These are phyloP conservation scores for Hyles vespertilio DNA, from an alignment of 1,140 invertebrate genomes.

Conservation along the genomic window DNA sequence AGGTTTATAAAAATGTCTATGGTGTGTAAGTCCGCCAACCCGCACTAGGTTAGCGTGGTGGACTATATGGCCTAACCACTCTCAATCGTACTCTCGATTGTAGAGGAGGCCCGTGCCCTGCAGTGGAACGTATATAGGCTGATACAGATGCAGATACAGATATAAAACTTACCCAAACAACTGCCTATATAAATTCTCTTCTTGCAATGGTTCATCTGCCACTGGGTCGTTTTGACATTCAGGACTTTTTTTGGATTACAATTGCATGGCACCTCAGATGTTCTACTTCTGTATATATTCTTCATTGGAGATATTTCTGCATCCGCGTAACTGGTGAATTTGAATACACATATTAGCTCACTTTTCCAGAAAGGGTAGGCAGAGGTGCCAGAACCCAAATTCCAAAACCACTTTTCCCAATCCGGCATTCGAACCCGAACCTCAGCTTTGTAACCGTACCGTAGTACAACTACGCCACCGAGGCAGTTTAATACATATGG, in stretches of 20 bases:
- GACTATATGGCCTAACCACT: too few species aligned
- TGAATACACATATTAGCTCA: neutral
- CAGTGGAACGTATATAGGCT: too few species aligned
- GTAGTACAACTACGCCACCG: too few species aligned
- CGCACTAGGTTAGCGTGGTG: too few species aligned
- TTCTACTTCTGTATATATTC: slow-evolving; percentile 56
- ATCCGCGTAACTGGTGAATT: slow-evolving; percentile 51
- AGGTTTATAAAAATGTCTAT: too few species aligned
- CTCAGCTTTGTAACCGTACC: neutral
- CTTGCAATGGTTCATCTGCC: slow-evolving; percentile 48
- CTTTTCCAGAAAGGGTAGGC: too few species aligned
- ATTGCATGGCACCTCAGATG: slow-evolving; percentile 51
- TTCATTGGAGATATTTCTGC: slow-evolving; percentile 42
- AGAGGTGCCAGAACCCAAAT: too few species aligned
- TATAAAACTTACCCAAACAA: slow-evolving; percentile 70
- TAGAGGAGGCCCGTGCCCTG: too few species aligned
- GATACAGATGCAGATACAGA: too few species aligned
- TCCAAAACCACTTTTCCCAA: too few species aligned
- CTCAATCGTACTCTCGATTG: too few species aligned
- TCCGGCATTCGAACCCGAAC: neutral
- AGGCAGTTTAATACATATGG: too few species aligned
- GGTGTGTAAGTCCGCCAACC: slow-evolving; percentile 7
- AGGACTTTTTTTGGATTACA: slow-evolving; percentile 76
- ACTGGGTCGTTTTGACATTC: slow-evolving; percentile 75
- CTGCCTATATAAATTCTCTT: slow-evolving; percentile 73